Evolutionary conservation across 2,797 vertebrate species (phyloP), one percentile per base, ranked within the genome.

Genomic region (Thaleichthys pacificus): DNA sequence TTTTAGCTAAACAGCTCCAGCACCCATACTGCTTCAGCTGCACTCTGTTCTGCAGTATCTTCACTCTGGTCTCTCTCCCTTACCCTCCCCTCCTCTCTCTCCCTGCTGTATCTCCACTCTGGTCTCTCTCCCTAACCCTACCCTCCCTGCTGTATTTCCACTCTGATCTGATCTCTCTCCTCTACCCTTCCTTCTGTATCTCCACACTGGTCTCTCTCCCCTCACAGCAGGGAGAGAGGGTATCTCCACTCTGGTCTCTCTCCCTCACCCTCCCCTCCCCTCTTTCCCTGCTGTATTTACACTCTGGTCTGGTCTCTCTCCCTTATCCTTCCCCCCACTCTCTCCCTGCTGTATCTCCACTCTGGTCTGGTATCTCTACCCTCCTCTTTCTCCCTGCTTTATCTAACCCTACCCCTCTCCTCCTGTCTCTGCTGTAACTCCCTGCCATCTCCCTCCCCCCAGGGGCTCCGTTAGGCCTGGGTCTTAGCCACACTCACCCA

Each of bases 401-500:
- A 5, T 5, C 32, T 6, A 35, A 35, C 32, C 32, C 32, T 35
- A 35, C 66, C 49, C 58, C 14, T 73, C 28, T 35, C 74, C 79
- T 77, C 38, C 21, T 22, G 6, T 32, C 28, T 19, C 19, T 21
- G 12, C 12, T 51, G 49, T 17, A 30, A 4, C 12, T 32, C 28
- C 15, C 19, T 21, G 12, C 12, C 17, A 15, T 51, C 22, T 21
- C 21, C 21, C n/a, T 24, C 8, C 9, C n/a, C 68, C 35, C 73
- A 28, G 70, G 64, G 19, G 24, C 60, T 76, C 78, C 15, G 72
- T 76, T 83, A 71, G 86, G 86, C 86, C 82, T 77, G 63, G 83
- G 88, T 91, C 90, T 93, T 91, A 92, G 89, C 72, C 32, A 72
- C 76, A 56, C 80, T 82, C 84, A 87, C 87, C 82, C 80, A 82